Evolutionary conservation across 2,113 vertebrate genomes (phyloP), one percentile per base, ranked within the genome.

Genomic region (Pandion haliaetus): DNA sequence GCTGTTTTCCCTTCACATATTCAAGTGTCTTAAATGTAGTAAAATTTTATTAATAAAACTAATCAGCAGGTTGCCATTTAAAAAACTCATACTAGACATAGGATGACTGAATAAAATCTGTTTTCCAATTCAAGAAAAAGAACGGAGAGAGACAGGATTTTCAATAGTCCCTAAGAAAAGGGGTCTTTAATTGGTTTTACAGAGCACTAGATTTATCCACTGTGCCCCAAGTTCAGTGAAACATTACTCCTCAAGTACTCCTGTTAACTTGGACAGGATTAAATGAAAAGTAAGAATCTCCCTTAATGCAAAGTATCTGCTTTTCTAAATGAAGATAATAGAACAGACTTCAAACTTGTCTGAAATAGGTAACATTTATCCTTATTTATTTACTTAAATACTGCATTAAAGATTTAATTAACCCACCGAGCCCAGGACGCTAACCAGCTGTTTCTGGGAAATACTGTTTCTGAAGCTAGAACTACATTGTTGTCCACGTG

Each of bases 361-460:
- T 72, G 38, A 63, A 57, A 76, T 10, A 50, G 4, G 1, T 36
- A 93, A 62, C 2, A 20, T 42, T 31, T 40, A 40, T 28, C n/a
- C 32, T 52, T 62, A 44, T 32, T 66, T 62, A 34, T 65, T 66
- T 71, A 31, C 50, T 57, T 44, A 52, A 78, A 47, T 61, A 74
- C 1, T 76, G 18, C 38, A 63, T 1, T 58, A 38, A 71, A 76
- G 42, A 28, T 21, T 14, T 6, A 40, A 54, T 82, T 65, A 81
- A 71, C 15, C 28, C 34, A 36, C 3, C 0, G 6, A 66, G 36
- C 3, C 44, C 49, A 74, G 40, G 44, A 59, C 0, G 1, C 19
- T 29, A n/a, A 65, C 4, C 26, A 66, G 16, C 9, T 78, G 8
- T 32, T 88, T 54, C 57, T 54, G 57, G 26, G 19, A 63, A 88